phyloP scores from a whole-genome alignment of 2,888 invertebrate genomes.

The Harpalus rufipes region DNA sequence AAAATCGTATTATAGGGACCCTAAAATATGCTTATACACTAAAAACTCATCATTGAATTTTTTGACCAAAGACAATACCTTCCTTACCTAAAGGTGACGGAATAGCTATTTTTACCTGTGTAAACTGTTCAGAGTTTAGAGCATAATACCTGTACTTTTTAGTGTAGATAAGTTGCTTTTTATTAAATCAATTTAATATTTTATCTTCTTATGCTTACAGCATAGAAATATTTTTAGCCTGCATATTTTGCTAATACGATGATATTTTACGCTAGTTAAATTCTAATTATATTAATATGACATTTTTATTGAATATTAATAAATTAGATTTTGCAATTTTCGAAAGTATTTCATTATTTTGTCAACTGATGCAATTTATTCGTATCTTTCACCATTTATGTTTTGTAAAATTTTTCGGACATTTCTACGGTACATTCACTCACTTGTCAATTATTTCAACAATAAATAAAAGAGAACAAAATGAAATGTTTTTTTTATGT shows the following conservation, averaged over 20 bases:
- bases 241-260: background rate
- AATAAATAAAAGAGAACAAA: background rate
- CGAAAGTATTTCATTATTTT: slow-evolving; percentile 34
- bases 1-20: too few species aligned
- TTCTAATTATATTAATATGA: background rate
- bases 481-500: background rate
- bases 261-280: background rate
- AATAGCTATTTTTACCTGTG: too few species aligned
- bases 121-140: too few species aligned
- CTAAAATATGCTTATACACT: too few species aligned
- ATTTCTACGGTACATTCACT: slow-evolving; percentile 20
- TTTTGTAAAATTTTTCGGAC: slow-evolving; percentile 20
- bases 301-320: background rate
- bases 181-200: too few species aligned
- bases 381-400: slow-evolving; percentile 37
- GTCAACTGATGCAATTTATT: slow-evolving; percentile 48
- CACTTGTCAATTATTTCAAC: slow-evolving; percentile 14
- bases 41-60: too few species aligned
- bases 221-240: too few species aligned
- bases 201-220: too few species aligned
- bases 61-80: too few species aligned
- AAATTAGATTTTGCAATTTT: slow-evolving; percentile 22
- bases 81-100: too few species aligned
- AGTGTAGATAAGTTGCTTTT: too few species aligned
- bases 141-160: too few species aligned